Conservation (phyloP, 30 jellyfish, hydroid and myxozoan genomes). For the Hydractinia echinata region DNA sequence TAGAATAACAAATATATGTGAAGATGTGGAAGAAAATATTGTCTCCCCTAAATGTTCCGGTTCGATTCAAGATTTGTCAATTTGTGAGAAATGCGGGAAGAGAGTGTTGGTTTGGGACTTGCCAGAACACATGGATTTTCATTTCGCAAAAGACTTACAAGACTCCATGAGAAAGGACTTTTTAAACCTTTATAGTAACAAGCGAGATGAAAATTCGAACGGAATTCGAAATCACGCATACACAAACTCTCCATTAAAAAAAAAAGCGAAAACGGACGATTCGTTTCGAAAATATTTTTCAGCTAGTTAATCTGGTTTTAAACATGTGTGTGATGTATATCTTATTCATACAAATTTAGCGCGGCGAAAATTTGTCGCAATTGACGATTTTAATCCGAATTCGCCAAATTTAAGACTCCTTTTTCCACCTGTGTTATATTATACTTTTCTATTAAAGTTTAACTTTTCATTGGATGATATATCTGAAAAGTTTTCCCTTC, state of each 20-base stretch:
- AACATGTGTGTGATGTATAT: no score
- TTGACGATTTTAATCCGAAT: no score
- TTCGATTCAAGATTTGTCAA: conserved; percentile 52
- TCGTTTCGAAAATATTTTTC: neutral
- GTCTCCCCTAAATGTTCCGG: neutral
- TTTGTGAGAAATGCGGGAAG: conserved; percentile 78
- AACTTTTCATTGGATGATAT: no score
- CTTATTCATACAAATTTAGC: no score
- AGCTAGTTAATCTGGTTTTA: neutral
- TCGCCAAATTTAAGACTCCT: no score
- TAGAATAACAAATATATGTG: no score
- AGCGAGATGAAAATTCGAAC: neutral
- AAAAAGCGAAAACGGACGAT: neutral
- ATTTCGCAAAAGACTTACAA: conserved; percentile 79
- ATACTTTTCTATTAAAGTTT: no score
- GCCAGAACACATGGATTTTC: conserved; percentile 90
- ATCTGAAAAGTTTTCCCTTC: no score
- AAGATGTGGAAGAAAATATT: no score
- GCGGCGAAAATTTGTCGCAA: no score
- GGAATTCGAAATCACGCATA: neutral
- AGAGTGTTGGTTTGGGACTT: conserved; percentile 74
- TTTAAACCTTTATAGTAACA: conserved; percentile 14
- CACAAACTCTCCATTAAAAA: neutral
- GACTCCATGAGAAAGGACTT: conserved; percentile 18
- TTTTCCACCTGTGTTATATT: no score